Evolutionary conservation across 64 coral and sea anemone genomes (phyloP).

Genomic region (Hydrozoanthus tunicans): DNA sequence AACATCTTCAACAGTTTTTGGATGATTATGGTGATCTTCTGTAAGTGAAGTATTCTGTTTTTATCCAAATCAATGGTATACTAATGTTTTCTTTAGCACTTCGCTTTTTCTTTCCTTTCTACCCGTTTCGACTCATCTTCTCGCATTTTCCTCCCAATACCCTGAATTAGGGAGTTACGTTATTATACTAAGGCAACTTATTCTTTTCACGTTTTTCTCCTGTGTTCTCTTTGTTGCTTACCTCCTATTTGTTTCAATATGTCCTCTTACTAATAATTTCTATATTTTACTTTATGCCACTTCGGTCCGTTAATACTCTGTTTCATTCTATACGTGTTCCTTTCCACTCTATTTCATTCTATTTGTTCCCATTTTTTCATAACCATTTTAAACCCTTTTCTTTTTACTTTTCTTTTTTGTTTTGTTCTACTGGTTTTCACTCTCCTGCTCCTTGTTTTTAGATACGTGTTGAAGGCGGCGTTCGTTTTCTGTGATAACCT

Average conservation of each 20-base stretch:
- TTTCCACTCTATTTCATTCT: background rate
- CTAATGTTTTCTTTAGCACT: background rate
- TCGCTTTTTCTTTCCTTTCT: background rate
- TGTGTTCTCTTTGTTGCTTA: no score
- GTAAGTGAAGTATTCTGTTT: constrained; percentile 31
- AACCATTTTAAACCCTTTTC: background rate
- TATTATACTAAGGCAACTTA: no score
- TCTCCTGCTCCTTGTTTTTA: background rate
- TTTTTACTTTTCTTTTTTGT: background rate
- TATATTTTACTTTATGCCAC: no score
- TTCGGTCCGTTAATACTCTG: background rate
- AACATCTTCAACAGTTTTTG: constrained; percentile 84
- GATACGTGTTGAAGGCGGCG: background rate
- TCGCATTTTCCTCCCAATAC: no score
- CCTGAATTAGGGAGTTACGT: no score
- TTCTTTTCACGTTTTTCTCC: no score
- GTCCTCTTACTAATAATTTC: no score
- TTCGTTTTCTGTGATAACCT: background rate
- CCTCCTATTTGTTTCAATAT: no score
- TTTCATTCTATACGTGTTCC: background rate
- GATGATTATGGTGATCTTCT: constrained; percentile 87
- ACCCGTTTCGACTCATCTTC: background rate
- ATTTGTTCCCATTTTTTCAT: background rate
- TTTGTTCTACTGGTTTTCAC: background rate
- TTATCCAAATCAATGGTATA: background rate